Evolutionary conservation across 2,797 vertebrate species (phyloP).

Genomic region (Agapornis canus): DNA sequence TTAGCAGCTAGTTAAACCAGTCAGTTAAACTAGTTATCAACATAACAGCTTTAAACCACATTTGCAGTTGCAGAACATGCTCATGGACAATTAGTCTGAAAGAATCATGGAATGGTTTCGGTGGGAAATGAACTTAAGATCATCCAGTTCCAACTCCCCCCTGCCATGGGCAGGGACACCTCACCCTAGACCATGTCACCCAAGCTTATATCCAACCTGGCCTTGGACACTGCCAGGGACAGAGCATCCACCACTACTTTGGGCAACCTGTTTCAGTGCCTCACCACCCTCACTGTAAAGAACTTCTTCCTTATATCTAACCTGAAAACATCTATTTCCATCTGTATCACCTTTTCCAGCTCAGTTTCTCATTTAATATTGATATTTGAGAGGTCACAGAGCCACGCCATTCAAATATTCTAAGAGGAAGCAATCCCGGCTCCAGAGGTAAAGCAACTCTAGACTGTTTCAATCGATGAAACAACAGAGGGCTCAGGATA

Average conservation of each 20-base stretch:
- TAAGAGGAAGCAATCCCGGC: not conserved
- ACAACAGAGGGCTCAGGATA: not conserved
- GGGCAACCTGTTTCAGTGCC: not conserved
- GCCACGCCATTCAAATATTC: not conserved
- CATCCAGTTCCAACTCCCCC: not conserved
- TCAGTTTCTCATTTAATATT: not conserved
- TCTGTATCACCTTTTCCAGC: not conserved
- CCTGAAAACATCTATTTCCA: not conserved
- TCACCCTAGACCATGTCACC: not conserved
- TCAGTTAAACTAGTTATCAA: not conserved
- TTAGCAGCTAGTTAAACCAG: not conserved
- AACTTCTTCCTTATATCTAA: not conserved
- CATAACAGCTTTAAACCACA: not conserved
- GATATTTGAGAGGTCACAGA: not conserved
- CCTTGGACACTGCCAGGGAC: not conserved
- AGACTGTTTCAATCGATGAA: not conserved
- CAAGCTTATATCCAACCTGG: not conserved
- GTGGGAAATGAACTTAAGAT: not conserved
- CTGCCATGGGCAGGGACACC: not conserved
- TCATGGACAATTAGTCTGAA: not conserved
- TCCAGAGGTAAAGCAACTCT: not conserved
- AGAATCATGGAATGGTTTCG: not conserved
- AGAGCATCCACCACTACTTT: not conserved
- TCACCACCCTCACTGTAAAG: not conserved
- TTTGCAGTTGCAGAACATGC: accelerated